Percentiles rank a stretch among this genome's conserved stretches.
Conservation (phyloP, 2,797 vertebrate genomes). For the Hypotaenidia philippensis region DNA sequence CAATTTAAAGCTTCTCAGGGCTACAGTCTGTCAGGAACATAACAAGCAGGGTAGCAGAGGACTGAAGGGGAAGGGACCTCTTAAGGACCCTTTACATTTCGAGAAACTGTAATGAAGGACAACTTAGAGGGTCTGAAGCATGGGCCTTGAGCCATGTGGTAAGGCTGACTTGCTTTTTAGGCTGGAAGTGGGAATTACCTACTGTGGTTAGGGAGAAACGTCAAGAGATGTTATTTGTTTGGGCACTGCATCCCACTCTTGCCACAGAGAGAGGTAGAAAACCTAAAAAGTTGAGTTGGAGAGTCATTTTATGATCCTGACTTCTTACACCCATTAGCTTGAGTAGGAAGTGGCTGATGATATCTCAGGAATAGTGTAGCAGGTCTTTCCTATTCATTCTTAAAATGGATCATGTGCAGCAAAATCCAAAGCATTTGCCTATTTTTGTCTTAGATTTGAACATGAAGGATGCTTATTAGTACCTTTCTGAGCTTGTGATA, state of each 20-base stretch:
- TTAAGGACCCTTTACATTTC: not conserved
- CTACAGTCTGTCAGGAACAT: not conserved
- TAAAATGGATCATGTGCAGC: not conserved
- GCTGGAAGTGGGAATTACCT: not conserved
- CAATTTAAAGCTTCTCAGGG: not conserved
- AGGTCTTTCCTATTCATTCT: not conserved
- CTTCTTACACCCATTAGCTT: not conserved
- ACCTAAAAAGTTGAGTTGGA: accelerated
- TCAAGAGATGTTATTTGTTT: not conserved
- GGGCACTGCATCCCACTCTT: not conserved
- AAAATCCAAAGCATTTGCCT: not conserved
- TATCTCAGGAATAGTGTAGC: not conserved
- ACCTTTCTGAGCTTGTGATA: not conserved
- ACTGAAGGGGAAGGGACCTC: not conserved
- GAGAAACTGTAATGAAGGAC: not conserved
- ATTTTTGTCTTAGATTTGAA: not conserved
- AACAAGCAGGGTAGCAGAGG: not conserved
- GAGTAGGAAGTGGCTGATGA: not conserved
- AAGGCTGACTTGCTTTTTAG: not conserved
- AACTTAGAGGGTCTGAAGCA: not conserved
- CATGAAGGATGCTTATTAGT: not conserved
- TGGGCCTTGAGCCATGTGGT: accelerated
- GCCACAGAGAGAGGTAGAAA: not conserved
- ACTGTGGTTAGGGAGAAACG: not conserved
- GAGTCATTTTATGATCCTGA: too few relatives aligned